Base-by-base conservation (phyloP, 2,888 invertebrate species). In the Micoletzkya japonica region DNA sequence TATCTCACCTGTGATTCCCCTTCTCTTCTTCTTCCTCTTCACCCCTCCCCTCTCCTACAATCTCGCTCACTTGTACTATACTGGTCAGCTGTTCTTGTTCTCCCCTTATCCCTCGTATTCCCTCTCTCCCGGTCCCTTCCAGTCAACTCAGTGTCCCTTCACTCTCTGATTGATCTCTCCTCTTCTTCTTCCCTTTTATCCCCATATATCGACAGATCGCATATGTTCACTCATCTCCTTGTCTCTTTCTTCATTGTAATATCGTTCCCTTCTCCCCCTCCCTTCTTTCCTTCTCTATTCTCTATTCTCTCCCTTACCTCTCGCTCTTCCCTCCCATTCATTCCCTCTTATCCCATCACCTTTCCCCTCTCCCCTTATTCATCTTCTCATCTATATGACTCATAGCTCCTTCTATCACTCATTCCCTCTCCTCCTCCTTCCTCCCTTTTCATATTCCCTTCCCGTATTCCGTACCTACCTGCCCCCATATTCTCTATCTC, bases 241-340 rank as follows among this genome's bases (percentile, higher is more conserved):
- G 44, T 44, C 10, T 44, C 20, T 20, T 44, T 44, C 44, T 44
- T 44, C 44, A 20, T 20, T 14, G n/a, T n/a, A n/a, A n/a, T n/a
- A n/a, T n/a, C 10, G 44, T 44, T 14, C 32, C 34, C 58, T 37
- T 26, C 36, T 58, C 58, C 34, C 34, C 10, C 30, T 54, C 54
- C 58, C 10, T 58, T 10, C 17, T 10, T 58, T 34, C 1, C 32
- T 34, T 32, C n/a, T 57, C 34, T 32, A 32, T 57, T 26, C 26
- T 37, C 26, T 34, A 20, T 57, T 58, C n/a, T 58, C 30, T 32
- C n/a, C 34, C 6, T 58, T 34, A 58, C 24, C n/a, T 57, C 58
- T 39, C 34, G n/a, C 34, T 0, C 20, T 34, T 57, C 20, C 37
- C n/a, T n/a, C n/a, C n/a, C n/a, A n/a, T n/a, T n/a, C n/a, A n/a